A percentile compares a stretch with the other conserved stretches of the same genome.
Evolutionary conservation across 64 coral and sea anemone genomes (phyloP).

Genomic region (Astreopora myriophthalma): DNA sequence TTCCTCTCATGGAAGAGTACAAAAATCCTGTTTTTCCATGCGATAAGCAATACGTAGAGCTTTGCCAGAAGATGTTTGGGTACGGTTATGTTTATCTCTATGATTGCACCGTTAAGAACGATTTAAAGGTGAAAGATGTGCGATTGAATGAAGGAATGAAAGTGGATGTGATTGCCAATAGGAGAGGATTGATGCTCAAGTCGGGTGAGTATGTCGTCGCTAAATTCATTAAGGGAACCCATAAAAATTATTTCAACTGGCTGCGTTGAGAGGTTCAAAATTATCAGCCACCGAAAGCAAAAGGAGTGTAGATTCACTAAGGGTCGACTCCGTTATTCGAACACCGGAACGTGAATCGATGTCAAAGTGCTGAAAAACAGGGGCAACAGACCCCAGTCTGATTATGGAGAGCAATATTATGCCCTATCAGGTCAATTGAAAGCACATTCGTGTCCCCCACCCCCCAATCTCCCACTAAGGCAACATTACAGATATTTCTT

Average conservation of each 20-base stretch:
- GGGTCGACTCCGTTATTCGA: no score
- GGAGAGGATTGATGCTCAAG: slow-evolving; percentile 76
- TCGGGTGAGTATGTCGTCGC: slow-evolving; percentile 57
- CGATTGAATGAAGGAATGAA: slow-evolving; percentile 68
- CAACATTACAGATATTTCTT: no score
- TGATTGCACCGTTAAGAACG: slow-evolving; percentile 78
- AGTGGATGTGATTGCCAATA: slow-evolving; percentile 59
- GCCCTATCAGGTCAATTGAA: no score
- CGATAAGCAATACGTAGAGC: slow-evolving; percentile 89
- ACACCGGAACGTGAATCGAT: no score
- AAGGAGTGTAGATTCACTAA: no score
- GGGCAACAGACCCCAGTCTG: no score
- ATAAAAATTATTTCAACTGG: not conserved
- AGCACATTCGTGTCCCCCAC: no score
- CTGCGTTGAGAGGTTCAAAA: not conserved
- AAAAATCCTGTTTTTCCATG: slow-evolving; percentile 79
- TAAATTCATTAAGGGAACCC: not conserved
- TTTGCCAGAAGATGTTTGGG: slow-evolving; percentile 87
- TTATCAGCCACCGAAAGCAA: no score
- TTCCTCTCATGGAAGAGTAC: slow-evolving; percentile 69
- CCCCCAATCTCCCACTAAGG: no score
- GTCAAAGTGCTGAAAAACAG: no score
- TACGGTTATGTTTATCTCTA: slow-evolving; percentile 75
- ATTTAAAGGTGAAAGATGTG: slow-evolving; percentile 83
- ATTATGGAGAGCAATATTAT: no score